These are phyloP conservation scores for Synanthedon formicaeformis DNA, from an alignment of 2,888 invertebrate genomes.

Conservation along the genomic window DNA sequence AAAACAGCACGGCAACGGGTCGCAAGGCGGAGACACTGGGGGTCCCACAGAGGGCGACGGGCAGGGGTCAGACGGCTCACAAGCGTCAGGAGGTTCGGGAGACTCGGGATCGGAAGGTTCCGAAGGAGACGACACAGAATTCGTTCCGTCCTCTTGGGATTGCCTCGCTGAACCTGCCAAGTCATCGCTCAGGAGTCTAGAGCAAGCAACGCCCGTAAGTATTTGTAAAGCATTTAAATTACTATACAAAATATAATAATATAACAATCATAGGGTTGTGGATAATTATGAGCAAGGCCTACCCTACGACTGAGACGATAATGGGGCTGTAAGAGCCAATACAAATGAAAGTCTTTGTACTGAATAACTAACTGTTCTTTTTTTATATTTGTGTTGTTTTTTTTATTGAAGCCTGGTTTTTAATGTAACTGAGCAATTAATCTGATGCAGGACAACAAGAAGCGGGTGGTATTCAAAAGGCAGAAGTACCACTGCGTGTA, in stretches of 20 bases:
- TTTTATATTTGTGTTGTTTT: too few species aligned
- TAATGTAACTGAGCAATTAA: too few species aligned
- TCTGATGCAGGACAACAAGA: conserved; percentile 69
- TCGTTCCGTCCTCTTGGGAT: conserved; percentile 86
- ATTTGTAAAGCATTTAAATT: background rate
- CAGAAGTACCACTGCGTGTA: conserved; percentile 88
- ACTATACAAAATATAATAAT: too few species aligned
- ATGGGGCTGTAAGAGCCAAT: too few species aligned
- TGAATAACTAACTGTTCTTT: too few species aligned
- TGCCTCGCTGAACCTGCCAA: conserved; percentile 81
- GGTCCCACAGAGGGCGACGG: conserved; percentile 10
- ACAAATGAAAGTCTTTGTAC: too few species aligned
- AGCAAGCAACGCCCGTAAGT: conserved; percentile 38
- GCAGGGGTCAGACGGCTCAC: conserved; percentile 8
- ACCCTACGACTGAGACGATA: too few species aligned
- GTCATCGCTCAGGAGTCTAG: conserved; percentile 72
- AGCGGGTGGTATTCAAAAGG: conserved; percentile 84
- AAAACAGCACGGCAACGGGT: conserved; percentile 33
- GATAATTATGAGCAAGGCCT: too few species aligned
- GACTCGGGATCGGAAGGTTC: conserved; percentile 50
- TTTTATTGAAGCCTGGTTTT: too few species aligned
- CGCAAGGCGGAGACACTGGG: conserved; percentile 12
- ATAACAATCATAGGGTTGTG: too few species aligned
- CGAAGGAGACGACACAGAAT: conserved; percentile 77
- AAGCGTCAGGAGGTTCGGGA: conserved; percentile 20